Evolutionary conservation across 2,888 invertebrate species (phyloP).

Genomic region (Hesperia comma): DNA sequence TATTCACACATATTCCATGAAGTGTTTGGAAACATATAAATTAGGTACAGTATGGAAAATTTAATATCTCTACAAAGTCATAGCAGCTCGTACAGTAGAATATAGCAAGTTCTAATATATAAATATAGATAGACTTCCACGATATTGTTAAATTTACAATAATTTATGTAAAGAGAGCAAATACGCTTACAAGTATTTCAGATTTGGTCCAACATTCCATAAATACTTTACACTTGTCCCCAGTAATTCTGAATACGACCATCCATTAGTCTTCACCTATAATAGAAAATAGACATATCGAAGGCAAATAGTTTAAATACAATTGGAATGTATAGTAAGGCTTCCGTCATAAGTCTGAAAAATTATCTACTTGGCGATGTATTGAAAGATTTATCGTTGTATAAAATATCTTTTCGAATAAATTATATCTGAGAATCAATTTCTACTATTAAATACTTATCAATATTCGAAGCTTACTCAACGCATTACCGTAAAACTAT

Average conservation of each 20-base stretch:
- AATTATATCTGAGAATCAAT: conserved; percentile 17
- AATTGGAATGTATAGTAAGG: conserved; percentile 82
- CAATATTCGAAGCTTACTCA: neutral
- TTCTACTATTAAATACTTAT: conserved; percentile 30
- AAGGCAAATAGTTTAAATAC: conserved; percentile 75
- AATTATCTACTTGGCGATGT: conserved; percentile 48
- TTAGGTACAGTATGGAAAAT: conserved; percentile 42
- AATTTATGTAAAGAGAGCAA: conserved; percentile 66
- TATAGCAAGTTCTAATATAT: conserved; percentile 34
- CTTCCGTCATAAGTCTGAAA: conserved; percentile 76
- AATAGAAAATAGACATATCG: conserved; percentile 68
- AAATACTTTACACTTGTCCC: conserved; percentile 47
- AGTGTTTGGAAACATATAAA: conserved; percentile 46
- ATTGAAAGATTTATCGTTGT: conserved; percentile 35
- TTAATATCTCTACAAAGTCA: conserved; percentile 43
- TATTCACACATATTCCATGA: conserved; percentile 47
- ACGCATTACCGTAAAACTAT: conserved; percentile 13
- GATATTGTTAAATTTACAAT: conserved; percentile 36
- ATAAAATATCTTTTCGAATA: conserved; percentile 28
- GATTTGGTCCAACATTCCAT: conserved; percentile 73
- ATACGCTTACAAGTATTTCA: conserved; percentile 56
- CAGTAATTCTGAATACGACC: conserved; percentile 36
- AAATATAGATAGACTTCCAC: conserved; percentile 32
- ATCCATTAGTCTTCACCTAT: conserved; percentile 45
- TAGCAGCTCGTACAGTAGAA: conserved; percentile 37